A percentile compares a stretch with the other conserved stretches of the same genome.
Evolutionary conservation across 2,113 vertebrate species (phyloP).

Genomic region (Rhineura floridana): DNA sequence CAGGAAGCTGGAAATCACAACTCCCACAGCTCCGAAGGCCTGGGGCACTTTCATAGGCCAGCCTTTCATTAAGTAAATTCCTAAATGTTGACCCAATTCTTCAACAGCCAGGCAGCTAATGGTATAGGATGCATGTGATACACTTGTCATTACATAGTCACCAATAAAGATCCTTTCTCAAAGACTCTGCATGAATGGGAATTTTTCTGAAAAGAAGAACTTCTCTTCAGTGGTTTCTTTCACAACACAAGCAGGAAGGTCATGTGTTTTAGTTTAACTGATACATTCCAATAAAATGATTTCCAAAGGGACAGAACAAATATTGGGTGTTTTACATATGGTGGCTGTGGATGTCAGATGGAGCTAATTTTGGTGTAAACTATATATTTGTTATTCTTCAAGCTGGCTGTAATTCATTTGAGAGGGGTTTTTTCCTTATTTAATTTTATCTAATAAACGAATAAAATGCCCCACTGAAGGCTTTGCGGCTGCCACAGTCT

Average conservation of each 20-base stretch:
- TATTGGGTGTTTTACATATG: conserved; percentile 76
- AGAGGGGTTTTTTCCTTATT: conserved; percentile 58
- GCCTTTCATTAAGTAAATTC: conserved; percentile 81
- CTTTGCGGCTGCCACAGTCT: conserved; percentile 66
- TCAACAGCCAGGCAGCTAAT: conserved; percentile 67
- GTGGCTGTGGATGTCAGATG: conserved; percentile 72
- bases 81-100: conserved; percentile 81
- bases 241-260: conserved; percentile 76
- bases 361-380: conserved; percentile 75
- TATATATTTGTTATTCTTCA: conserved; percentile 74
- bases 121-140: conserved; percentile 76
- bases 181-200: conserved; percentile 65
- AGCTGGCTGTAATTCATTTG: conserved; percentile 74
- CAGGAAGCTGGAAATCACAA: conserved; percentile 76
- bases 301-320: conserved; percentile 82
- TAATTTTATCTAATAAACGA: conserved; percentile 73
- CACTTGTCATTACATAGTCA: conserved; percentile 68
- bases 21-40: conserved; percentile 63
- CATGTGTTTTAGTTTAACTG: conserved; percentile 82
- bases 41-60: conserved; percentile 75
- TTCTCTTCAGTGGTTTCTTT: conserved; percentile 77
- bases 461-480: conserved; percentile 69
- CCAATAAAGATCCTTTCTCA: conserved; percentile 71
- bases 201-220: conserved; percentile 28
- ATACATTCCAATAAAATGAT: conserved; percentile 87